Evolutionary conservation across 2,888 invertebrate species (phyloP), one percentile per base, ranked within the genome.

Genomic region (Nomada lathburiana): DNA sequence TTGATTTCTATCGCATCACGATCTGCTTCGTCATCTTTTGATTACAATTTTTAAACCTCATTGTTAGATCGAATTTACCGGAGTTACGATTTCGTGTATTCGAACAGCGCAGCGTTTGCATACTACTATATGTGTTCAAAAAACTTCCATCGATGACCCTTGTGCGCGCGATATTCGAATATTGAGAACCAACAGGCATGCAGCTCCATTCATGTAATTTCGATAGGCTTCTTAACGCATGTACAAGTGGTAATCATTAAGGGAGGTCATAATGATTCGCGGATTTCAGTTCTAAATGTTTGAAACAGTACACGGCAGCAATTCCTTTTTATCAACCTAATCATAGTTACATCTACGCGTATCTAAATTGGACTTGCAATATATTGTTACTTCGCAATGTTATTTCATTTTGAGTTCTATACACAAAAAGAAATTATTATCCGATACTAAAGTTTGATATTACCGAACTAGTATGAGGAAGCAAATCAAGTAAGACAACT

Each of bases 151-250:
- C 10, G 11, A 2, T 7, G 36, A 36, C 1, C 7, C 36, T 36
- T 7, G 36, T 36, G 7, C 36, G 36, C 16, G 47, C 36, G 7
- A 18, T 70, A 11, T 20, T 20, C 9, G 11, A 16, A 13, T 18
- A 36, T 3, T 10, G 2, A 10, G 0, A 36, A 42, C 65, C 36
- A 59, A 67, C 36, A 36, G 47, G 5, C 55, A 42, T 47, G 23
- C 7, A 47, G 29, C 10, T 65, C 10, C 47, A 23, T 20, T 18
- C 29, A 13, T 13, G 13, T 50, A n/a, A 0, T 29, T 64, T 50
- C 18, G 13, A 10, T 62, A 18, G 18, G 29, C 44, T 75, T 60
- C 13, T 29, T 26, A 74, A 65, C 65, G 23, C 65, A 36, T n/a
- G 9, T 4, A 36, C 36, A 36, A 36, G 36, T 36, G 7, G 36